These are phyloP conservation scores for Eristalinus sepulchralis DNA, from an alignment of 2,888 invertebrate species.

Conservation along the genomic window DNA sequence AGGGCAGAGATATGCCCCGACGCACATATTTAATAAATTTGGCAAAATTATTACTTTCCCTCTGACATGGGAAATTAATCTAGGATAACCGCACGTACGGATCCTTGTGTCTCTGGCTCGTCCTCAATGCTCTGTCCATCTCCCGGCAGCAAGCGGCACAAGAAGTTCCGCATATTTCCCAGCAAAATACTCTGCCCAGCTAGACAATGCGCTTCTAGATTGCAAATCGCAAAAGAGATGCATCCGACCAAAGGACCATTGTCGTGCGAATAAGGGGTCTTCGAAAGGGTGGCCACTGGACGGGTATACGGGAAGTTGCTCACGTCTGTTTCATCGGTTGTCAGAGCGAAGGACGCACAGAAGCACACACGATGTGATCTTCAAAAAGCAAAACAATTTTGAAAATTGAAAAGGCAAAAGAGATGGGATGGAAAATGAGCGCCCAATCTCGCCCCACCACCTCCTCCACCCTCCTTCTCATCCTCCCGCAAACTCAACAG, in stretches of 20 bases:
- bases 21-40: constrained; percentile 60
- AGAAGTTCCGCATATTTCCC: constrained; percentile 44
- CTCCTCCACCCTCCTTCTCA: constrained; percentile 41
- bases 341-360: constrained; percentile 18
- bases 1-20: background rate
- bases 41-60: constrained; percentile 66
- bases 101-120: constrained; percentile 21
- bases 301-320: background rate
- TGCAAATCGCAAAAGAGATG: constrained; percentile 56
- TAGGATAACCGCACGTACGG: constrained; percentile 49
- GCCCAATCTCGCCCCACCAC: background rate
- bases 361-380: constrained; percentile 19
- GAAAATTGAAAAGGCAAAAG: background rate
- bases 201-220: constrained; percentile 57
- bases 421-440: background rate
- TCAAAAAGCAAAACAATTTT: constrained; percentile 50
- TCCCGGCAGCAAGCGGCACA: constrained; percentile 20
- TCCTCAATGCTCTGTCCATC: constrained; percentile 1
- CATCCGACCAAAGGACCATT: constrained; percentile 13
- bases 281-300: background rate
- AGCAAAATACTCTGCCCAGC: constrained; percentile 48
- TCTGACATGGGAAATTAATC: constrained; percentile 66
- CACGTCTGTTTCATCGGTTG: constrained; percentile 33
- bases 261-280: constrained; percentile 1
- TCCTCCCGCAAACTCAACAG: constrained; percentile 46